Evolutionary conservation across 2,888 invertebrate species (phyloP).

Genomic region (Meteorus colon): DNA sequence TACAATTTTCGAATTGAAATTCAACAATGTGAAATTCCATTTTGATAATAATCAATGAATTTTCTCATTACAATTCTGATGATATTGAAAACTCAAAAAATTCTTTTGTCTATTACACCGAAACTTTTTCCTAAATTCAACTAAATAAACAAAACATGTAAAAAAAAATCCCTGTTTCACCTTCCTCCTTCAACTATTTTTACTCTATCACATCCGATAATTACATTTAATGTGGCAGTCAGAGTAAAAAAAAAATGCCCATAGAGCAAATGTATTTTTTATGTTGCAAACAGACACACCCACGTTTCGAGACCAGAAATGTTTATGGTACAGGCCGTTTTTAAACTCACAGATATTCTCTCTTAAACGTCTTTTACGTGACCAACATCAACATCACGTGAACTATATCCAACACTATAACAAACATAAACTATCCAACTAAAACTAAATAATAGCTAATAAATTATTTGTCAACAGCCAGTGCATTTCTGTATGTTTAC

Average conservation of each 20-base stretch:
- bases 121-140: too few relatives aligned
- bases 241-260: not conserved
- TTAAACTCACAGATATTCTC: not conserved
- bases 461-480: not conserved
- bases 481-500: not conserved
- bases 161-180: too few relatives aligned
- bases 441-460: not conserved
- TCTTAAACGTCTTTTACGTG: not conserved
- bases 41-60: too few relatives aligned
- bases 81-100: too few relatives aligned
- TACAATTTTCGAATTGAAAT: too few relatives aligned
- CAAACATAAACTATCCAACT: not conserved
- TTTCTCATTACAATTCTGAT: too few relatives aligned
- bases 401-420: not conserved
- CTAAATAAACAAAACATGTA: too few relatives aligned
- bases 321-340: not conserved
- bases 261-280: constrained; percentile 14
- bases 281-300: not conserved
- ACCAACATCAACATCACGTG: not conserved
- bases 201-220: not conserved
- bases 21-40: too few relatives aligned
- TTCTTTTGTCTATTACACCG: too few relatives aligned
- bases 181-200: too few relatives aligned
- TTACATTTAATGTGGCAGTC: not conserved
- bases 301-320: not conserved